Evolutionary conservation across 1,140 invertebrate species (phyloP), one percentile per base, ranked within the genome.

Genomic region (Oncopeltus fasciatus): DNA sequence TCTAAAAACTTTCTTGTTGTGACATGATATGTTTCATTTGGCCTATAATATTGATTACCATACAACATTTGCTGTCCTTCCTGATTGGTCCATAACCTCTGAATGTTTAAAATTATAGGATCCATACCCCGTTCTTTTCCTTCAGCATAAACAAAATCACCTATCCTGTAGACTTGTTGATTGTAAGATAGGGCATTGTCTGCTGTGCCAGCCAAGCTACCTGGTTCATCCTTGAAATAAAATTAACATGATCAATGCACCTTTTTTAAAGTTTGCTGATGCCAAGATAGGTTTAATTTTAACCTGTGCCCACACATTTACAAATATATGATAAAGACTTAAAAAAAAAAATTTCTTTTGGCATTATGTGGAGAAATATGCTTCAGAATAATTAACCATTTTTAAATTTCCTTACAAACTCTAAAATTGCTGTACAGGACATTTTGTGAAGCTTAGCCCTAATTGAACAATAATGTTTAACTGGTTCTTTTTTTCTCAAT

Each of bases 1-100:
- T 95, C 89, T 0, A 96, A 77, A 74, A 99, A 99, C 75, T 94
- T 95, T 67, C 95, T 80, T 1, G 91, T 94, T 5, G 92, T 86
- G 2, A 95, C 80, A 75, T 98, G 95, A 76, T 89, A 98, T 0
- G 96, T 99, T 75, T 99, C 95, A 69, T 88, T 85, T 0, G 91
- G 91, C 71, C 89, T 75, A 69, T 85, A 88, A 72, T 88, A 92
- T 70, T 87, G 86, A 70, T 88, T 91, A 16, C 90, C 94, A 70
- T 92, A 88, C 47, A 98, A 78, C 81, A 92, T 92, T 67, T 91
- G 86, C 65, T 90, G 84, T 26, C 85, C 84, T 57, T 86, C 85
- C 11, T 82, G 77, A 70, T 92, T 91, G 0, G 87, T 90, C 85
- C 85, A 92, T 18, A 90, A 80, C 38, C 84, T 79, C 73, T 96